Conservation (phyloP, 2,888 invertebrate genomes). For the Sphaeridia pumilis region DNA sequence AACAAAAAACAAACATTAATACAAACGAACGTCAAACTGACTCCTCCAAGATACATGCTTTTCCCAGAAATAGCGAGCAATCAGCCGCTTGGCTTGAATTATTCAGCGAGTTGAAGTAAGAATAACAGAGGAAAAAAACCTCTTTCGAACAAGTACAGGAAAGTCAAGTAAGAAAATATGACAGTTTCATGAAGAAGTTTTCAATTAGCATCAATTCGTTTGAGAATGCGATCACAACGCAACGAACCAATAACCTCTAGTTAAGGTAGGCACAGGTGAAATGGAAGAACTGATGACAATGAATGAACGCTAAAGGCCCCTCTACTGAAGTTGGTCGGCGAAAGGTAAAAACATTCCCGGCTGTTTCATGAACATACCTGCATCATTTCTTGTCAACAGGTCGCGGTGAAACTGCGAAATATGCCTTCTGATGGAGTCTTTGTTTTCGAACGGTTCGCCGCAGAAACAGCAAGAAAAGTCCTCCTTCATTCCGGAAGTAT, state of each 20-base stretch:
- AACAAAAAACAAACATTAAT: no score
- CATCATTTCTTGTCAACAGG: slow-evolving; percentile 21
- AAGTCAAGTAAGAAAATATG: slow-evolving; percentile 1
- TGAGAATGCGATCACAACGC: no score
- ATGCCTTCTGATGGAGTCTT: slow-evolving; percentile 33
- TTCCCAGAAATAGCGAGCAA: no score
- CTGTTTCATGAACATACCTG: no score
- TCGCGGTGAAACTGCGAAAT: slow-evolving; percentile 35
- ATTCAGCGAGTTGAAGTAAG: slow-evolving; percentile 1
- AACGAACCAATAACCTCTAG: no score
- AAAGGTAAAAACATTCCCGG: no score
- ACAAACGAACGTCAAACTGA: no score
- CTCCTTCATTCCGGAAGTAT: slow-evolving; percentile 25
- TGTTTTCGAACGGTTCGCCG: slow-evolving; percentile 34
- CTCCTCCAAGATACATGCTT: no score
- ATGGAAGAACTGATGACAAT: no score
- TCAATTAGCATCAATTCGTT: not conserved
- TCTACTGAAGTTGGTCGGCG: no score
- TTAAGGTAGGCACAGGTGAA: no score
- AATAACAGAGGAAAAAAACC: slow-evolving; percentile 1
- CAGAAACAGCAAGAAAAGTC: slow-evolving; percentile 36
- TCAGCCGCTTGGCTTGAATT: not conserved
- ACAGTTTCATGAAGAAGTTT: not conserved
- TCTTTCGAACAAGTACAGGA: not conserved
- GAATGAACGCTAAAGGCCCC: no score